Conservation (phyloP, 30 jellyfish, hydroid and myxozoan species). For the Pelagia noctiluca region DNA sequence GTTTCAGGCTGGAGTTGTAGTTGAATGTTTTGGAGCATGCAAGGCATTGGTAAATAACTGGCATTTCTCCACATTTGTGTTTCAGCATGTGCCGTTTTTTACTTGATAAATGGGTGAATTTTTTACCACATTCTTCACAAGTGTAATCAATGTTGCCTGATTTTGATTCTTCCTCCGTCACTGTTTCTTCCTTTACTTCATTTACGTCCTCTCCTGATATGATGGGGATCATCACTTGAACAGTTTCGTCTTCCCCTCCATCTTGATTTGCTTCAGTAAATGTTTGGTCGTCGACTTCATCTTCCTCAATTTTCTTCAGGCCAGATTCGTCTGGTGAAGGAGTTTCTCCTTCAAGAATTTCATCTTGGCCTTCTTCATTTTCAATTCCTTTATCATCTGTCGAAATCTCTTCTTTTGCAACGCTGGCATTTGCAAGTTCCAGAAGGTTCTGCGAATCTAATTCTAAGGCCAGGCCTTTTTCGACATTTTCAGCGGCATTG, state of each 20-base stretch:
- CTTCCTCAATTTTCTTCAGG: too few species aligned
- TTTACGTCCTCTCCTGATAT: background rate
- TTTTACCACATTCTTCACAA: slow-evolving; percentile 72
- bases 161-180: background rate
- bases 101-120: slow-evolving; percentile 71
- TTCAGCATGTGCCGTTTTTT: slow-evolving; percentile 74
- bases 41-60: slow-evolving; percentile 56
- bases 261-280: too few species aligned
- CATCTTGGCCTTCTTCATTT: too few species aligned
- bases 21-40: slow-evolving; percentile 74
- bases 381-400: too few species aligned
- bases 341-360: too few species aligned
- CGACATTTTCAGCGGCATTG: too few species aligned
- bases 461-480: too few species aligned
- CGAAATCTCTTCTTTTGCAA: too few species aligned
- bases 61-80: slow-evolving; percentile 53
- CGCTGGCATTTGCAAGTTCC: too few species aligned
- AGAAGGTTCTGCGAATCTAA: too few species aligned
- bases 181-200: background rate
- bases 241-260: background rate
- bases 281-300: too few species aligned
- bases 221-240: background rate
- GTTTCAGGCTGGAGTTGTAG: slow-evolving; percentile 73
- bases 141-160: slow-evolving; percentile 10
- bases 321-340: too few species aligned